Conservation (phyloP, 2,113 vertebrate species). For the Prunella fulvescens region DNA sequence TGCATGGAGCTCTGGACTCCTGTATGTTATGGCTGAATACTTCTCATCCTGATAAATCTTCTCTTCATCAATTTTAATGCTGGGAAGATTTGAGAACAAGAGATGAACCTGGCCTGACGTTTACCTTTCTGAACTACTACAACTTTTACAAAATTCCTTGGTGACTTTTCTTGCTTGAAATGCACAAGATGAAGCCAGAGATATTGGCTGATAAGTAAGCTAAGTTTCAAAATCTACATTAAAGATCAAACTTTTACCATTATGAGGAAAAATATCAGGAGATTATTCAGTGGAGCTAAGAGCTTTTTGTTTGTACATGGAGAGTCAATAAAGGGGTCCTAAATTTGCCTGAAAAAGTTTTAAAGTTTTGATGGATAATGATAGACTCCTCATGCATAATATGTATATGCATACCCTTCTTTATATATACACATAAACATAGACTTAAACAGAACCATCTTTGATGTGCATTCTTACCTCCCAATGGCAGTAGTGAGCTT, state of each 20-base stretch:
- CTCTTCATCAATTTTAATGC: slow-evolving; percentile 52
- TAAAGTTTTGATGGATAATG: neutral
- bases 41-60: slow-evolving; percentile 18
- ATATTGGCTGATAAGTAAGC: neutral
- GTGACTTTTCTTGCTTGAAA: neutral
- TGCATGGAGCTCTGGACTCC: neutral
- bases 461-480: neutral
- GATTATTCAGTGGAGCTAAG: neutral
- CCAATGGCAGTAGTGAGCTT: neutral
- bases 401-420: neutral
- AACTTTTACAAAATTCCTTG: neutral
- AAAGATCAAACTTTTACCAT: neutral
- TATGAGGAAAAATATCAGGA: neutral
- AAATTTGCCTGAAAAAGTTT: neutral
- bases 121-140: neutral
- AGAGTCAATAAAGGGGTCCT: neutral
- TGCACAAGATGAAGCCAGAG: neutral
- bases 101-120: neutral
- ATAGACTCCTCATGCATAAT: neutral
- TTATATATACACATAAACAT: neutral
- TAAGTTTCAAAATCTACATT: neutral
- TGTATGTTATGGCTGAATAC: neutral
- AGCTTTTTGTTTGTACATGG: neutral
- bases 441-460: neutral
- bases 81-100: neutral